Evolutionary conservation across 2,113 vertebrate genomes (phyloP), one percentile per base, ranked within the genome.

Genomic region (Chamaetylas fuelleborni): DNA sequence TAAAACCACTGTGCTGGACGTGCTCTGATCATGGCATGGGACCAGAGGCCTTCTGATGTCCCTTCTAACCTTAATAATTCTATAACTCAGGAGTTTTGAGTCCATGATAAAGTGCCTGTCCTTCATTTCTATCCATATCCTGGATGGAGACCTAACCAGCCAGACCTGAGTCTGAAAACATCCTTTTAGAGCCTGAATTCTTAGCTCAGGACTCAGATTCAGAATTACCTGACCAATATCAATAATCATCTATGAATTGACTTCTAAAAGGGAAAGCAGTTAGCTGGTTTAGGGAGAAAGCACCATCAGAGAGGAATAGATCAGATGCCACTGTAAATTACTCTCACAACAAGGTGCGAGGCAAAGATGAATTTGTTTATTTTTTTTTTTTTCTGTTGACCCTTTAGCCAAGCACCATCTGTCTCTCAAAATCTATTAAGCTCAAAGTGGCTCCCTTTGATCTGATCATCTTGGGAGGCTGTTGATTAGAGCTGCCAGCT

Each of bases 371-470:
- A 85, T 86, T 51, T 23, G 36, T 31, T 71, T 13, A 10, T 5
- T 8, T 71, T 88, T 74, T 88, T 74, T 88, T 73, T 94, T 57
- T 36, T 69, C 57, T 73, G 40, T 34, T 87, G 89, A 48, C 69
- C 80, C 73, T 92, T 83, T 67, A 87, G 38, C 56, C 25, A 77
- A 67, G 45, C 51, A 74, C 88, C 83, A 84, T 89, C 83, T 95
- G 90, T 87, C 73, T 93, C 90, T 91, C 91, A 82, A 56, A 90
- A 80, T 57, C 89, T 88, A 0, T 95, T 85, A 87, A 85, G 45
- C 78, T 91, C 73, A 18, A 57, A 93, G 66, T 87, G 74, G 51
- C 33, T 95, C 71, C 51, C 80, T 90, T 79, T 71, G 81, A 65
- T 93, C 73, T 87, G 84, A 74, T 93, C 88, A 67, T 79, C 74